These are phyloP conservation scores for Actinia equina DNA, from an alignment of 64 coral and sea anemone species.

Conservation along the genomic window DNA sequence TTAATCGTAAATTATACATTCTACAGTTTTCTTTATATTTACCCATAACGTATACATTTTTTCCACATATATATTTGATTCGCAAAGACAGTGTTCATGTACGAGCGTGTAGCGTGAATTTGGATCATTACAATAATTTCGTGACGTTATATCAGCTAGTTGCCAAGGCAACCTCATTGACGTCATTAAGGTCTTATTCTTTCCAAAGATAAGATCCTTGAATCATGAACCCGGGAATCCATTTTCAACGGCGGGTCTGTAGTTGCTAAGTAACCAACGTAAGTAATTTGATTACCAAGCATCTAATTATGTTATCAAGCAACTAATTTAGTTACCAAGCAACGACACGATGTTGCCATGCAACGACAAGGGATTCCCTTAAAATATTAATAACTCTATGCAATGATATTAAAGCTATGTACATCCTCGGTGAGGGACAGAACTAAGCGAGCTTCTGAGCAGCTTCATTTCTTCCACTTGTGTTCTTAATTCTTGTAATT, in stretches of 20 bases:
- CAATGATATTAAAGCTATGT: not conserved
- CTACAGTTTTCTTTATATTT: not conserved
- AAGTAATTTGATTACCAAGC: not conserved
- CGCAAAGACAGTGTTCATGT: not conserved
- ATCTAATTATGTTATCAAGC: no score
- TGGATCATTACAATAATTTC: not conserved
- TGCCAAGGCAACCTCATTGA: not conserved
- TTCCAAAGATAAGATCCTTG: not conserved
- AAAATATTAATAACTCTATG: not conserved
- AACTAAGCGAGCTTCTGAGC: conserved; percentile 44
- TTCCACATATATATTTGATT: not conserved
- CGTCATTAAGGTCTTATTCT: not conserved
- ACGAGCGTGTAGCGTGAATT: not conserved
- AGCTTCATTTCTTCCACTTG: conserved; percentile 67
- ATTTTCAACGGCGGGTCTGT: not conserved
- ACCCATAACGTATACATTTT: not conserved
- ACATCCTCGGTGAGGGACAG: not conserved
- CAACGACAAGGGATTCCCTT: not conserved
- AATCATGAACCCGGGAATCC: not conserved
- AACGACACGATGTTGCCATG: not conserved
- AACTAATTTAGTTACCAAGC: not conserved
- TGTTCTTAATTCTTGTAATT: conserved; percentile 37
- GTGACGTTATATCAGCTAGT: not conserved
- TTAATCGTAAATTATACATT: not conserved
- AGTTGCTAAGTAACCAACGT: not conserved